Percentiles rank a stretch among this genome's conserved stretches.
These are phyloP conservation scores for Gonioctena quinquepunctata DNA, from an alignment of 1,140 invertebrate genomes.

Conservation along the genomic window DNA sequence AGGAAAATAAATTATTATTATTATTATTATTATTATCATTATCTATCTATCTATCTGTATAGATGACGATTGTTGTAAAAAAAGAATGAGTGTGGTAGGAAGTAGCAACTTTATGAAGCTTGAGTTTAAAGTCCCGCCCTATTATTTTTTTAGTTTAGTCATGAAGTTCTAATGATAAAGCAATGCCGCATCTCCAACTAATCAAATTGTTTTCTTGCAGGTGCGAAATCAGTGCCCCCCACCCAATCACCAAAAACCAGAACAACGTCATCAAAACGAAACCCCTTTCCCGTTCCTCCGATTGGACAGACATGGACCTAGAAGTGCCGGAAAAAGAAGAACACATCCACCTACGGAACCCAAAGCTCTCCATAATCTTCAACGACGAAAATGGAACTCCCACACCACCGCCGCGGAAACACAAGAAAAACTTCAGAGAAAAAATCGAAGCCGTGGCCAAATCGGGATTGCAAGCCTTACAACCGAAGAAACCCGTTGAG, in stretches of 20 bases:
- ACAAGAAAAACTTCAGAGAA: constrained; percentile 36
- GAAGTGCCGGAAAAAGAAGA: constrained; percentile 56
- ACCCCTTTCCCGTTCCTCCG: constrained; percentile 53
- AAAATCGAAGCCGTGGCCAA: constrained; percentile 49
- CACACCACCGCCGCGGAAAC: constrained; percentile 48
- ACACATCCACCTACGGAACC: constrained; percentile 49
- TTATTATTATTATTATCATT: not conserved
- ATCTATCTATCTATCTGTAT: too few relatives aligned
- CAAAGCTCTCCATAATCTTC: constrained; percentile 54
- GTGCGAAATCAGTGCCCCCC: constrained; percentile 27
- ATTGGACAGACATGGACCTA: constrained; percentile 62
- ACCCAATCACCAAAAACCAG: constrained; percentile 23
- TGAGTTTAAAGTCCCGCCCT: not conserved
- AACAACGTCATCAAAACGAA: constrained; percentile 36
- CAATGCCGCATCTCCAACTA: too few relatives aligned
- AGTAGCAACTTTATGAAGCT: not conserved
- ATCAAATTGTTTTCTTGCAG: constrained; percentile 35
- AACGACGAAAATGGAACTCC: constrained; percentile 51
- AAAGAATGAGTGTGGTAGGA: not conserved
- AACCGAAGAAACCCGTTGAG: constrained; percentile 39
- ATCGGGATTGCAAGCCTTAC: constrained; percentile 46
- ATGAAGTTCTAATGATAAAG: too few relatives aligned
- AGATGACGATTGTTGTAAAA: too few relatives aligned
- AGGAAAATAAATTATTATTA: too few relatives aligned
- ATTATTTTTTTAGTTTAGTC: not conserved